Base-by-base conservation (phyloP, 2,113 vertebrate genomes). In the Notothenia rossii region DNA sequence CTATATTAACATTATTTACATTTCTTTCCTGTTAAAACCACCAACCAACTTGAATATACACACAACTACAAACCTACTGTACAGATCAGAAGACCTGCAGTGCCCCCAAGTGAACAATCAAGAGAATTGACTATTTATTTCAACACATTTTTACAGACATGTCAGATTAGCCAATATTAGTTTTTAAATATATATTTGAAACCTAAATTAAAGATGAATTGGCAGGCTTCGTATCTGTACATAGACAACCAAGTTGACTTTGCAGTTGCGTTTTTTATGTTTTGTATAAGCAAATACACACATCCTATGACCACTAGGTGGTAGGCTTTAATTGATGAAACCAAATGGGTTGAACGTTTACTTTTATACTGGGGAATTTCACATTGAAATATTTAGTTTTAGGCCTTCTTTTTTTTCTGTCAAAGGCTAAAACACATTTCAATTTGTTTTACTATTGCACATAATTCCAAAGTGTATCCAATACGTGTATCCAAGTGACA, bases 241-340 rank as follows among this genome's bases (percentile, higher is more conserved):
- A 36, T 54, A 40, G 18, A 11, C 13, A 48, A 13, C 15, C 17
- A 45, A 29, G 51, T 20, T 62, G 17, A 49, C 29, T 51, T 20
- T 46, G 7, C 58, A 63, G 48, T 22, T 61, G 43, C 9, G 25
- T 36, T 17, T 36, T 15, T 22, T 10, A 15, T 33, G 36, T 60
- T 18, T 48, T 36, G 13, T 29, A 59, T 48, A 18, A 22, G 4
- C 22, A 7, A 22, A 5, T 7, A 3, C 33, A 25, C 54, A 49
- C 68, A 72, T 3, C 1, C 40, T 25, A 8, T 46, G n/a, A 60
- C 88, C 93, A 87, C 88, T 89, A 94, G 93, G 51, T 91, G 93
- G 87, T 29, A 87, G 74, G 4, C 87, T 89, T 86, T 20, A 68
- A 76, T 83, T 80, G 29, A 67, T 36, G 18, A 55, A 77, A 62